Percentiles rank a stretch among this genome's conserved stretches.
Evolutionary conservation across 2,888 invertebrate species (phyloP).

Genomic region (Drosophila demipolita): DNA sequence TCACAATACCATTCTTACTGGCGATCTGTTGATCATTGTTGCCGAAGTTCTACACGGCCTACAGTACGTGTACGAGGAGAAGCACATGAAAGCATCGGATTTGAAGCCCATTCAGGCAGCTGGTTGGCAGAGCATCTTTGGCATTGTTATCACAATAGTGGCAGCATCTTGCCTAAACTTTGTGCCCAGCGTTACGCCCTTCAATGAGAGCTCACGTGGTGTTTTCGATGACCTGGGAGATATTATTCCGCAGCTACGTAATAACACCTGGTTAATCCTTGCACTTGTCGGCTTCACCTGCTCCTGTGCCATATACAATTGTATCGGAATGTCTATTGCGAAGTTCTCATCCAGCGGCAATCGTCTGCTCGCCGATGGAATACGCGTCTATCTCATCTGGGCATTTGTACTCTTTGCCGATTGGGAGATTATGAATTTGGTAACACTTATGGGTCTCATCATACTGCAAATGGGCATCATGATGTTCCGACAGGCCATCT

Average conservation of each 20-base stretch:
- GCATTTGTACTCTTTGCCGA: conserved; percentile 89
- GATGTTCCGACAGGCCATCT: conserved; percentile 90
- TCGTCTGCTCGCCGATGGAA: conserved; percentile 94
- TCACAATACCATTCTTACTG: conserved; percentile 92
- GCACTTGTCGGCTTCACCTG: conserved; percentile 90
- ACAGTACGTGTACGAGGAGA: conserved; percentile 98
- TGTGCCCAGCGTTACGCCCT: conserved; percentile 90
- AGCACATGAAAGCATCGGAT: conserved; percentile 92
- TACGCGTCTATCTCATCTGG: conserved; percentile 97
- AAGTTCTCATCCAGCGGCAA: conserved; percentile 97
- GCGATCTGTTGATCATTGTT: conserved; percentile 90
- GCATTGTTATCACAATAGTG: conserved; percentile 87
- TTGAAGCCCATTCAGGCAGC: conserved; percentile 96
- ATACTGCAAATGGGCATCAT: conserved; percentile 92
- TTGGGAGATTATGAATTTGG: conserved; percentile 93
- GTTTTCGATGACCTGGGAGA: conserved; percentile 94
- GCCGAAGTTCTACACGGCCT: conserved; percentile 93
- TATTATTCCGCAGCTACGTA: conserved; percentile 92
- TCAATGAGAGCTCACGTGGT: conserved; percentile 90
- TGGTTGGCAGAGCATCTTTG: conserved; percentile 96
- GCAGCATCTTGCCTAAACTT: conserved; percentile 93
- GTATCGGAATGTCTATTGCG: conserved; percentile 95
- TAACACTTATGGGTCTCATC: conserved; percentile 91
- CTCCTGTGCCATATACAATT: conserved; percentile 97
- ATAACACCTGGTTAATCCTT: conserved; percentile 87